Conservation (phyloP, 2,797 vertebrate genomes). For the Philypnodon macrostomus region DNA sequence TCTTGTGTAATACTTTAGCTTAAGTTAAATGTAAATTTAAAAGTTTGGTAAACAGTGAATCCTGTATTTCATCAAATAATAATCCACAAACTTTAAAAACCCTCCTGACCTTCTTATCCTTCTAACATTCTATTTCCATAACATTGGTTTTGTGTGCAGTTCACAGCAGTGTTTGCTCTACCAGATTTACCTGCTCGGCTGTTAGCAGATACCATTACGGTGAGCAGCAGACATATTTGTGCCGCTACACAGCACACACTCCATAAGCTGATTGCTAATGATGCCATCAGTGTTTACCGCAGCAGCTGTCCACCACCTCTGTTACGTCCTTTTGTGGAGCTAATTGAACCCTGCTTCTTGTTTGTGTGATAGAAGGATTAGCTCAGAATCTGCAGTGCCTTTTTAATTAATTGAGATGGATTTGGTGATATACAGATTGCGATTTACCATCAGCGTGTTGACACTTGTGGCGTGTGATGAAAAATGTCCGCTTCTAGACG, state of each 20-base stretch:
- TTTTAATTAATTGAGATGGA: conserved; percentile 9
- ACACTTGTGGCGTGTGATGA: neutral
- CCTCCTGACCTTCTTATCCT: neutral
- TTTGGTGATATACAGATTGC: conserved; percentile 2
- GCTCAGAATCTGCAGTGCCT: neutral
- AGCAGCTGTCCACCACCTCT: conserved; percentile 14
- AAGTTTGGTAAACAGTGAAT: neutral
- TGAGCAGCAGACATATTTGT: neutral
- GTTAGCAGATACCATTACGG: conserved; percentile 1
- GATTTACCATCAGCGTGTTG: neutral
- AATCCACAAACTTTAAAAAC: neutral
- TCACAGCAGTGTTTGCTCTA: neutral
- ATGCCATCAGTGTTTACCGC: conserved; percentile 7
- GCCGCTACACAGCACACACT: neutral
- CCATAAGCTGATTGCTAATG: conserved; percentile 6
- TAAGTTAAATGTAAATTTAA: too few species aligned
- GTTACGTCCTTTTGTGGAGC: neutral
- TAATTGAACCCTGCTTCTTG: conserved; percentile 10
- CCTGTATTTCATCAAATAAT: neutral
- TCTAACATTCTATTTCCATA: neutral
- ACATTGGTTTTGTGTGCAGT: neutral
- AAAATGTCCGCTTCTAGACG: neutral
- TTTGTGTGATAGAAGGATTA: conserved; percentile 11
- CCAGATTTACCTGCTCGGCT: neutral
- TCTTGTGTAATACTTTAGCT: too few species aligned